Conservation (phyloP, 2,113 vertebrate genomes). For the Lophochroa leadbeateri region DNA sequence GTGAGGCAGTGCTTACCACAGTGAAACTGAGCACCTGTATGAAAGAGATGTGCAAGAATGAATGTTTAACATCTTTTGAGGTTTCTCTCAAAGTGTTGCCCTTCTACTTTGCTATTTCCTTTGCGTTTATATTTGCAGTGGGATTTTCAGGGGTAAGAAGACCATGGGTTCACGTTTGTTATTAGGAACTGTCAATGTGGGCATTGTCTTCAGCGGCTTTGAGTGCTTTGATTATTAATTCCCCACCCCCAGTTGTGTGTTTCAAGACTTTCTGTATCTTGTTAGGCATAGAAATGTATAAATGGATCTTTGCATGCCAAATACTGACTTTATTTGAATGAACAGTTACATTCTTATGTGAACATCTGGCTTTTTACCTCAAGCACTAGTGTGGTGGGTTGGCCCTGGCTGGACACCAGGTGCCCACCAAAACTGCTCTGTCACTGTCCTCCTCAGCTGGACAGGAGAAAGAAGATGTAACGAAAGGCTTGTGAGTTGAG, state of each 20-base stretch:
- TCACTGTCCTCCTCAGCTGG: not conserved
- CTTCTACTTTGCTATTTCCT: not conserved
- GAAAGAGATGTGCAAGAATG: not conserved
- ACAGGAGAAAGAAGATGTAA: not conserved
- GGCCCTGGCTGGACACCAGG: not conserved
- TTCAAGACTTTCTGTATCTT: not conserved
- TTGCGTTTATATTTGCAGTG: not conserved
- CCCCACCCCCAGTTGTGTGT: not conserved
- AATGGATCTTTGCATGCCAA: not conserved
- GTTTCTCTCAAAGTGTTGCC: not conserved
- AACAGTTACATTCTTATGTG: not conserved
- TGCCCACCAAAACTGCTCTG: not conserved
- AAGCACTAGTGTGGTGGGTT: not conserved
- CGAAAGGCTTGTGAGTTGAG: not conserved
- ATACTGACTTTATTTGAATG: not conserved
- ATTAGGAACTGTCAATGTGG: not conserved
- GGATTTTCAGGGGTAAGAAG: not conserved
- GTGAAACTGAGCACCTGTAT: not conserved
- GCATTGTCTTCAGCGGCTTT: not conserved
- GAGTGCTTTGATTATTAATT: not conserved
- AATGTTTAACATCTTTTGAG: not conserved
- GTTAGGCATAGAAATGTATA: not conserved
- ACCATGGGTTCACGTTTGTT: not conserved
- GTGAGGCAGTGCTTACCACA: not conserved
- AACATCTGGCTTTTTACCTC: not conserved